Evolutionary conservation across 2,797 vertebrate genomes (phyloP).

Genomic region (Triplophysa yarkandensis): DNA sequence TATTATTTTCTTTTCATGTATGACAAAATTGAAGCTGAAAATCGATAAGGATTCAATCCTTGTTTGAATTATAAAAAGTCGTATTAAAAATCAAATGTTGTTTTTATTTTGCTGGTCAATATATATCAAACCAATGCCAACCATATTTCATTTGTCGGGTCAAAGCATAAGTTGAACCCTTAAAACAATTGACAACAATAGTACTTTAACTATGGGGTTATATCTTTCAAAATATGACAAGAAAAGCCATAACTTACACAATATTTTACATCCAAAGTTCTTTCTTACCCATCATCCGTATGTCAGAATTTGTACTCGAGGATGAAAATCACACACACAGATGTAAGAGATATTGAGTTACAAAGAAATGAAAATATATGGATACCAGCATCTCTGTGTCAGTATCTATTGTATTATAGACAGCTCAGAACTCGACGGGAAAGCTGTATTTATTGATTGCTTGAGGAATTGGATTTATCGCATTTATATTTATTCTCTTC

Average conservation of each 20-base stretch:
- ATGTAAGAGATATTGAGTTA: neutral
- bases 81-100: too few relatives aligned
- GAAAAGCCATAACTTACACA: neutral
- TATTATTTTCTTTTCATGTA: too few relatives aligned
- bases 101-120: too few relatives aligned
- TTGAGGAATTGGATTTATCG: slow-evolving; percentile 18
- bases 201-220: too few relatives aligned
- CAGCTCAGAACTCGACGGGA: neutral
- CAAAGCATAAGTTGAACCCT: too few relatives aligned
- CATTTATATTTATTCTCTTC: slow-evolving; percentile 31
- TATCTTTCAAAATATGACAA: neutral
- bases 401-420: neutral
- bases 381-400: neutral
- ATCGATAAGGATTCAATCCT: too few relatives aligned
- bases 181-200: too few relatives aligned
- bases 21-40: too few relatives aligned
- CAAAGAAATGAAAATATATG: neutral
- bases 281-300: neutral
- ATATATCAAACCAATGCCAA: too few relatives aligned
- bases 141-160: too few relatives aligned
- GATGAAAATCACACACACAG: neutral
- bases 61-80: too few relatives aligned
- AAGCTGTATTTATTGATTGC: slow-evolving; percentile 34
- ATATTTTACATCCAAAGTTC: neutral
- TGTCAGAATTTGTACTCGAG: neutral